Conservation (phyloP, 2,888 invertebrate species). For the Peribatodes rhomboidaria region DNA sequence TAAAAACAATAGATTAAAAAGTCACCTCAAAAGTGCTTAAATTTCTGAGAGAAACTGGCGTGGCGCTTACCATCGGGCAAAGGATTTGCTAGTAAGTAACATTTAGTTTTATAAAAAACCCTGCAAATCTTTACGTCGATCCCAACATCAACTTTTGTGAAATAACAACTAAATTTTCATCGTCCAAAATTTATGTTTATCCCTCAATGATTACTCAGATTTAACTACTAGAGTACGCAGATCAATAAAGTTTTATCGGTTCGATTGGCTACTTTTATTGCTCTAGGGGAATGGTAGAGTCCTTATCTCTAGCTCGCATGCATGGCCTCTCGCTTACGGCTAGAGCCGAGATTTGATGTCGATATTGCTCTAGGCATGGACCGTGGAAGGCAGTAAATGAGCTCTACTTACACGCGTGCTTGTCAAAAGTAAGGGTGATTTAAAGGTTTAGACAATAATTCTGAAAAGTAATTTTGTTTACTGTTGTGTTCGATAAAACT, state of each 20-base stretch:
- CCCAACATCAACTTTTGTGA: conserved; percentile 9
- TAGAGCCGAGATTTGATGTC: conserved; percentile 48
- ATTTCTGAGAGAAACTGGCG: too few species aligned
- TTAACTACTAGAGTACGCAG: conserved; percentile 51
- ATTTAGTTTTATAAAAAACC: neutral
- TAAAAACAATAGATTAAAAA: too few species aligned
- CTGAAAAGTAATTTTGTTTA: too few species aligned
- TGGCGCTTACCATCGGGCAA: too few species aligned
- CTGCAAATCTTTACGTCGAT: neutral
- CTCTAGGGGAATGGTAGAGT: conserved; percentile 53
- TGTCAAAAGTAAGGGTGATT: neutral
- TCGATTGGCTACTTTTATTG: conserved; percentile 72
- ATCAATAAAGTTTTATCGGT: conserved; percentile 70
- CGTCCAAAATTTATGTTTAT: conserved; percentile 37
- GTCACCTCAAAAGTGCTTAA: too few species aligned
- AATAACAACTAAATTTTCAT: conserved; percentile 26
- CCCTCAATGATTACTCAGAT: conserved; percentile 49
- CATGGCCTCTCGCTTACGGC: conserved; percentile 50
- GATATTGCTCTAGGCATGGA: conserved; percentile 44
- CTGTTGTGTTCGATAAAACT: too few species aligned
- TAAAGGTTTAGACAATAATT: too few species aligned
- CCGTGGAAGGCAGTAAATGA: conserved; percentile 18
- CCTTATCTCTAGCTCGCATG: conserved; percentile 66
- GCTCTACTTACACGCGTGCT: neutral
- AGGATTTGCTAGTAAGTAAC: too few species aligned